phyloP scores from a whole-genome alignment of 2,113 vertebrate genomes.

The Ceuthmochares aereus region DNA sequence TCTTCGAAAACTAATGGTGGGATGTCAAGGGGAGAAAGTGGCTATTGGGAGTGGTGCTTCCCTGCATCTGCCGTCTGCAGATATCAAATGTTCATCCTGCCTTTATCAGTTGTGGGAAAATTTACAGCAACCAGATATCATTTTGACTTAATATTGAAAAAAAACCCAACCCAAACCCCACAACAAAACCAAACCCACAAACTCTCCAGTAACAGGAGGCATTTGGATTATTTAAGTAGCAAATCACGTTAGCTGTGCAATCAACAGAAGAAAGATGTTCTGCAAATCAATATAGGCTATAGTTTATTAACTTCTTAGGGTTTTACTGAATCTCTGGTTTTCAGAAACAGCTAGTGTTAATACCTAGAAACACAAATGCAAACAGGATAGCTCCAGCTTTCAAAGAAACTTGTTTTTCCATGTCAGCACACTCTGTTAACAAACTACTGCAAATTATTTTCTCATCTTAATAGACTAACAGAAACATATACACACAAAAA shows the following conservation, averaged over 20 bases:
- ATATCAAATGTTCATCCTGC: not conserved
- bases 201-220: not conserved
- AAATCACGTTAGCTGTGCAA: not conserved
- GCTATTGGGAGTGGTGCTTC: not conserved
- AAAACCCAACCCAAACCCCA: not conserved
- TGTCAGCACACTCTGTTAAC: not conserved
- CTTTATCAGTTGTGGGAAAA: not conserved
- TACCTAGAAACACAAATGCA: not conserved
- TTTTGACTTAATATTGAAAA: not conserved
- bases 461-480: not conserved
- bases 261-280: not conserved
- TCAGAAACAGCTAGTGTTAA: not conserved
- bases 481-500: no score
- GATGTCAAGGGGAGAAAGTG: not conserved
- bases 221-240: not conserved
- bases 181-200: not conserved
- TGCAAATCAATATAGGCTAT: not conserved
- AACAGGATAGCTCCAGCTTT: not conserved
- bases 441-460: not conserved
- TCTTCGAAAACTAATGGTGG: rapidly evolving
- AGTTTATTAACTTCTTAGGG: not conserved
- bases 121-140: not conserved
- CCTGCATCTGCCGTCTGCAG: not conserved
- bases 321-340: not conserved
- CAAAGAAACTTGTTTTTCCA: not conserved